Conservation (phyloP, 2,888 invertebrate species). For the Axea sp. region DNA sequence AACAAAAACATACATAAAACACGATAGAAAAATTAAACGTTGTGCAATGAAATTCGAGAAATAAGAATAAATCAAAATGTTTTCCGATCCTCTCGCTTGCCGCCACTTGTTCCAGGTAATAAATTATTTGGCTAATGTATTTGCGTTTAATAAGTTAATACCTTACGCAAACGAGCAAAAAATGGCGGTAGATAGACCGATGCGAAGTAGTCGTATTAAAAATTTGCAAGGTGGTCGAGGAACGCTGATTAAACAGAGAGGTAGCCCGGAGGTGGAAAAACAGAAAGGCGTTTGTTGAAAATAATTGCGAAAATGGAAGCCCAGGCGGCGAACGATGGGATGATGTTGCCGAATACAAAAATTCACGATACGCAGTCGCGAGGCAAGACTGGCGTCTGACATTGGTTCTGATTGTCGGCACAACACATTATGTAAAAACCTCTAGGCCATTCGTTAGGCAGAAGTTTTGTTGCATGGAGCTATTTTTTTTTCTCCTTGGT, state of each 20-base stretch:
- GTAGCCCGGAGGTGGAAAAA: slow-evolving; percentile 67
- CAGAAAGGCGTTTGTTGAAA: slow-evolving; percentile 70
- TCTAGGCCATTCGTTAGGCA: slow-evolving; percentile 66
- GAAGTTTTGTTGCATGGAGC: slow-evolving; percentile 48
- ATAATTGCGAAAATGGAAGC: slow-evolving; percentile 69
- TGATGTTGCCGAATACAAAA: slow-evolving; percentile 38
- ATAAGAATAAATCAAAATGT: no score
- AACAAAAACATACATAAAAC: no score
- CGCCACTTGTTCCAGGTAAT: no score
- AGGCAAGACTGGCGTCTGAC: slow-evolving; percentile 62
- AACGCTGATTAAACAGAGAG: slow-evolving; percentile 51
- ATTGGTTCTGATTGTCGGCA: slow-evolving; percentile 71
- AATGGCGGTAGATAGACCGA: slow-evolving; percentile 3
- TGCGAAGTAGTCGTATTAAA: slow-evolving; percentile 12
- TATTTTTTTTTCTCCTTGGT: slow-evolving; percentile 34
- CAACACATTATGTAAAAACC: slow-evolving; percentile 74
- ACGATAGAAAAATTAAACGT: no score
- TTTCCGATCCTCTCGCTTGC: no score
- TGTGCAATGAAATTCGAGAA: no score
- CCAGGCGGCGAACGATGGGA: slow-evolving; percentile 36
- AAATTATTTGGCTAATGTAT: no score
- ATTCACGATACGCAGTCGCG: slow-evolving; percentile 43
- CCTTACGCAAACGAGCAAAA: not conserved
- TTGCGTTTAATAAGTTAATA: slow-evolving; percentile 14
- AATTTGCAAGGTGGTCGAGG: slow-evolving; percentile 32